phyloP scores from a whole-genome alignment of 2,113 vertebrate species.

The Pseudorectes ferrugineus region DNA sequence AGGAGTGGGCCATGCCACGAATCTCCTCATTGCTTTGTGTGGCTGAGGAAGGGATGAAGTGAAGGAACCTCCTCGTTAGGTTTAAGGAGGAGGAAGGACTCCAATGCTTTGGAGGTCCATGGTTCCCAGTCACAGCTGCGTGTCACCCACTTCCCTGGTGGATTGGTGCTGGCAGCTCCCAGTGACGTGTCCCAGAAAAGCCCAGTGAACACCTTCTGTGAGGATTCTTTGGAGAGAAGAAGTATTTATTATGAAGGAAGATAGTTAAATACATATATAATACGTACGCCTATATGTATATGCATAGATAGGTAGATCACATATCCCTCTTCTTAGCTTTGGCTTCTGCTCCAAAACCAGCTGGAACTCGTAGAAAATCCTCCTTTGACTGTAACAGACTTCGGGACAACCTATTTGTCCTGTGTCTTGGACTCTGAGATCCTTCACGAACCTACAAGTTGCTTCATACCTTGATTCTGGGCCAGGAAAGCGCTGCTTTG shows the following conservation, averaged over 20 bases:
- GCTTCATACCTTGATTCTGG: background rate
- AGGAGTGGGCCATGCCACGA: background rate
- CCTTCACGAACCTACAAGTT: background rate
- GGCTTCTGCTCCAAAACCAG: background rate
- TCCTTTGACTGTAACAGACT: background rate
- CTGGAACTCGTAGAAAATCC: background rate
- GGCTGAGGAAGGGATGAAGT: background rate
- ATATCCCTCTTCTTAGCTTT: background rate
- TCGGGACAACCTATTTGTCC: background rate
- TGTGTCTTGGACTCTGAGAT: background rate
- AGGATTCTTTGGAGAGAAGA: background rate
- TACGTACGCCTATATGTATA: background rate
- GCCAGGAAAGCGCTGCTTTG: background rate
- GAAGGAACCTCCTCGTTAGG: background rate
- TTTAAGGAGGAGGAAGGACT: background rate
- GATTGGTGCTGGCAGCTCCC: background rate
- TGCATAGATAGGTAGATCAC: too few species aligned
- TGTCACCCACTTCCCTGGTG: background rate
- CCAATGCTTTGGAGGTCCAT: fast-evolving
- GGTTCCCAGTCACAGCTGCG: fast-evolving
- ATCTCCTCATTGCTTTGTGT: background rate
- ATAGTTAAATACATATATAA: background rate
- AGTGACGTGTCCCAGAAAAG: background rate
- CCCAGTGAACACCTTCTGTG: background rate
- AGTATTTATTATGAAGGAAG: background rate